Evolutionary conservation across 1,140 invertebrate genomes (phyloP), one percentile per base, ranked within the genome.

Genomic region (Habropoda laboriosa): DNA sequence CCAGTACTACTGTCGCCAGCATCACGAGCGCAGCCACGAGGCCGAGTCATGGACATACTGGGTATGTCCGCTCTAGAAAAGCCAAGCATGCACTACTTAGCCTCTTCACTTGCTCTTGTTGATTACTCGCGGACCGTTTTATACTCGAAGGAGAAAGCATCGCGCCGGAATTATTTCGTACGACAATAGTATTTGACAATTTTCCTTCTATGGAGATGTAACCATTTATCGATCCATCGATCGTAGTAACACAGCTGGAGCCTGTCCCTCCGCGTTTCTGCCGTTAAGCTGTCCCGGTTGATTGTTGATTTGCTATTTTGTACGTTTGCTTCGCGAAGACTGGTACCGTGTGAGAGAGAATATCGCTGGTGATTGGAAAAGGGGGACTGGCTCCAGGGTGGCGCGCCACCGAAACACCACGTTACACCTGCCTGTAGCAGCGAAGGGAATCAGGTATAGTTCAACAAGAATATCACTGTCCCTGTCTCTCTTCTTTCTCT

Each of bases 1-100:
- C 89, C 90, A 92, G 92, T 93, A 92, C 91, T 91, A 92, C 91
- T 92, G 91, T 91, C 91, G 92, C 90, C 91, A 92, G 89, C 91
- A 90, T 83, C 89, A 91, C 88, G 91, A 92, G 87, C 89, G 90
- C 90, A 90, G 88, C 87, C 89, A 92, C 88, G 86, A 90, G 87
- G 90, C 78, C 76, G 45, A 85, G 87, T 87, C 90, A 93, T 93
- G 92, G 92, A 93, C 92, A 93, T 93, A 92, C 92, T 93, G 91
- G 92, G 92, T 93, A 93, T 93, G 92, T 92, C 91, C 89, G 83
- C 86, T 83, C n/a, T n/a, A n/a, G 75, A 88, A 89, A 89, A 90
- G 88, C 84, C 89, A 87, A 83, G 90, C 90, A 91, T 91, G 90
- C 89, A 90, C 79, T 82, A 90, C 79, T 88, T 88, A 89, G 88